Percentiles rank a stretch among this genome's conserved stretches.
Evolutionary conservation across 2,888 invertebrate genomes (phyloP).

Genomic region (Sarcophaga caerulescens): DNA sequence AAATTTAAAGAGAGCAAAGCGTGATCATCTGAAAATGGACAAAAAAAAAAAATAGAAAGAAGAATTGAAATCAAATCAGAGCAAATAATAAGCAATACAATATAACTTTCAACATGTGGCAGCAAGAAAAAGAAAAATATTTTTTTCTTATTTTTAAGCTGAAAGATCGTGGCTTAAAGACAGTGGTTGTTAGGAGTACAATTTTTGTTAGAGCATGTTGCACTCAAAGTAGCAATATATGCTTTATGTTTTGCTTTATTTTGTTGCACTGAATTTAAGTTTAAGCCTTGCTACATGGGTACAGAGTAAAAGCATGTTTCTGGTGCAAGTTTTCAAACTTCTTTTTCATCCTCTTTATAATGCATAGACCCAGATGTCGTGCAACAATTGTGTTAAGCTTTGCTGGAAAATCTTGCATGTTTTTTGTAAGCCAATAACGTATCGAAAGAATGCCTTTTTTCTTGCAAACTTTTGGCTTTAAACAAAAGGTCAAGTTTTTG

Average conservation of each 20-base stretch:
- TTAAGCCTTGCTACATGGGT: not conserved
- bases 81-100: constrained; percentile 48
- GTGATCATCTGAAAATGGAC: constrained; percentile 44
- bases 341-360: not conserved
- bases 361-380: constrained; percentile 26
- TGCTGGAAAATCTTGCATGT: not conserved
- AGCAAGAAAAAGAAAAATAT: constrained; percentile 1
- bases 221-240: not conserved
- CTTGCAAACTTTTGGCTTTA: constrained; percentile 20
- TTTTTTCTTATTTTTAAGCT: not conserved
- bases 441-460: not conserved
- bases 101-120: constrained; percentile 45
- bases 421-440: constrained; percentile 25
- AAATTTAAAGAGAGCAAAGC: constrained; percentile 39
- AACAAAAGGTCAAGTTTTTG: constrained; percentile 63
- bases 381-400: constrained; percentile 17
- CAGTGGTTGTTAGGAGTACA: not conserved
- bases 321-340: not conserved
- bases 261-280: not conserved
- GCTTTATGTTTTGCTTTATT: not conserved
- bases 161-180: constrained; percentile 18
- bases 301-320: constrained; percentile 56
- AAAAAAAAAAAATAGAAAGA: constrained; percentile 12
- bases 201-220: too few relatives aligned
- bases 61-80: constrained; percentile 58